Evolutionary conservation across 2,888 invertebrate genomes (phyloP).

Genomic region (Stictocephala bisonia): DNA sequence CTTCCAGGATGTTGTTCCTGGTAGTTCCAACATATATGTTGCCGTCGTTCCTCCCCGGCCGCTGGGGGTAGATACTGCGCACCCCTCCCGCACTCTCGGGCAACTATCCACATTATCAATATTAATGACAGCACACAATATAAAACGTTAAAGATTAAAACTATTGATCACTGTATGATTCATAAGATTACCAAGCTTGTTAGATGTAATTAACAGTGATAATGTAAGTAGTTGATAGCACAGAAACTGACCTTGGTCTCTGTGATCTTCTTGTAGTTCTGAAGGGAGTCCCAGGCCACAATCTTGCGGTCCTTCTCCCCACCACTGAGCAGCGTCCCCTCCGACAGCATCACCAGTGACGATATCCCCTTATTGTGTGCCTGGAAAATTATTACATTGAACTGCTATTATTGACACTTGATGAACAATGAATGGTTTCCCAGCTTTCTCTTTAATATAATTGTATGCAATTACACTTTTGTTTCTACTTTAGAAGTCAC

Average conservation of each 20-base stretch:
- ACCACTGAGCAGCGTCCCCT: conserved; percentile 90
- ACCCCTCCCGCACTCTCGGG: conserved; percentile 91
- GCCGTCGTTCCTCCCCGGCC: conserved; percentile 88
- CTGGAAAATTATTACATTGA: no score
- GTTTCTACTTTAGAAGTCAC: no score
- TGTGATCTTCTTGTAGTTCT: conserved; percentile 90
- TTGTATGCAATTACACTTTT: no score
- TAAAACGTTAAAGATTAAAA: conserved; percentile 3
- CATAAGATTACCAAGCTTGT: no score
- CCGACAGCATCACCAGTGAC: conserved; percentile 87
- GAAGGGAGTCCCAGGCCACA: conserved; percentile 91
- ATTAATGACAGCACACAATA: not conserved
- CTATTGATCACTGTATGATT: not conserved
- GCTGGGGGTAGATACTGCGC: conserved; percentile 87
- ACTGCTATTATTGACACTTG: no score
- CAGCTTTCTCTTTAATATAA: no score
- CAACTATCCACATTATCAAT: conserved; percentile 72
- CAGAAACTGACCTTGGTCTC: conserved; percentile 80
- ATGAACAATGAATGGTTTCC: no score
- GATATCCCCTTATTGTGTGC: conserved; percentile 90
- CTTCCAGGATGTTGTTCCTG: conserved; percentile 89
- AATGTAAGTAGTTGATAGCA: not conserved
- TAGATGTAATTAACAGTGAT: no score
- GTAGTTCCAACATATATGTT: conserved; percentile 93
- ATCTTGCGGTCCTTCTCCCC: conserved; percentile 92